phyloP scores from a whole-genome alignment of 2,888 invertebrate genomes.

The Dorcus hopei region DNA sequence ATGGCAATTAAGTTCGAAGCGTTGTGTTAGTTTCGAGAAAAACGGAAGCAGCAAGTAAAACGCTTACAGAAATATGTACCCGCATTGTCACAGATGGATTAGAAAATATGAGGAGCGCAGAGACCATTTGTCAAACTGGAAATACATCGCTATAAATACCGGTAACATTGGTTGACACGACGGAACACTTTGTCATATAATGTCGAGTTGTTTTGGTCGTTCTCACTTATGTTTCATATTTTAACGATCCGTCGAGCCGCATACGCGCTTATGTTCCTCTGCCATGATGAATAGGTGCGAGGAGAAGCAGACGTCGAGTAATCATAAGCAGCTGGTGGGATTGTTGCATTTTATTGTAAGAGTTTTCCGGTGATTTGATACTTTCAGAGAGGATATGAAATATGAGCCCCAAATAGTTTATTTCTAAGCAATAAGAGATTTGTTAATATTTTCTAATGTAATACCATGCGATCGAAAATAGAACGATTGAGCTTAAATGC shows the following conservation, averaged over 20 bases:
- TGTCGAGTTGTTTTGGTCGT: slow-evolving; percentile 35
- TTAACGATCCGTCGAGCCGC: slow-evolving; percentile 40
- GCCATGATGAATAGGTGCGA: slow-evolving; percentile 20
- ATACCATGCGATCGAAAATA: too few species aligned
- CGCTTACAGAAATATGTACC: neutral
- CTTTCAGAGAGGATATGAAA: slow-evolving; percentile 12
- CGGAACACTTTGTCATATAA: slow-evolving; percentile 15
- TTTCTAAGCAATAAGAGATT: too few species aligned
- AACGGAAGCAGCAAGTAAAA: too few species aligned
- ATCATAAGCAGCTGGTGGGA: slow-evolving; percentile 22
- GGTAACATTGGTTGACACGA: neutral
- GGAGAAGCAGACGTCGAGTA: slow-evolving; percentile 9
- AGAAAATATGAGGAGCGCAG: slow-evolving; percentile 13
- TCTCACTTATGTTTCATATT: slow-evolving; percentile 44
- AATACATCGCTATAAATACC: slow-evolving; percentile 23
- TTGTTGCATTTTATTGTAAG: slow-evolving; percentile 18
- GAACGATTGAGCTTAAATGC: too few species aligned
- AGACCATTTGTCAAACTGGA: slow-evolving; percentile 25
- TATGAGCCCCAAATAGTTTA: neutral
- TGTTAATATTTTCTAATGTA: too few species aligned
- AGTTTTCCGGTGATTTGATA: slow-evolving; percentile 19
- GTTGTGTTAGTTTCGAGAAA: too few species aligned
- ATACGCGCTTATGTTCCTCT: slow-evolving; percentile 5
- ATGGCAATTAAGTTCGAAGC: too few species aligned
- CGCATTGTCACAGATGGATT: slow-evolving; percentile 23